phyloP scores from a whole-genome alignment of 2,113 vertebrate species.

The Procavia capensis region DNA sequence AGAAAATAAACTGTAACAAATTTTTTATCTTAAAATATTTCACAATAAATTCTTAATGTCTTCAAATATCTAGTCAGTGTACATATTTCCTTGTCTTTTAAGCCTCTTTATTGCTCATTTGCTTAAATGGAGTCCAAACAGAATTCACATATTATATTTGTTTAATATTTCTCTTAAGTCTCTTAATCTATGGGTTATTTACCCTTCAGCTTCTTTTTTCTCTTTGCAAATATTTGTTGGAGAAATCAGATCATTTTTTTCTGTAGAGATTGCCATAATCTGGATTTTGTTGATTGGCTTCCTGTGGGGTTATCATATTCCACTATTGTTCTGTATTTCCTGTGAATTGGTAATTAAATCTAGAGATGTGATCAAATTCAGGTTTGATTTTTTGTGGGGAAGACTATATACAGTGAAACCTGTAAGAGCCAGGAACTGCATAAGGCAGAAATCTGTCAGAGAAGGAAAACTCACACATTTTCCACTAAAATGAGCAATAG shows the following conservation, averaged over 20 bases:
- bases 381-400: background rate
- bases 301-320: conserved; percentile 47
- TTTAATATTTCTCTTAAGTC: background rate
- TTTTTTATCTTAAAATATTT: conserved; percentile 13
- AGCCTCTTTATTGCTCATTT: background rate
- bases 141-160: background rate
- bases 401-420: background rate
- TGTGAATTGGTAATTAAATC: conserved; percentile 8
- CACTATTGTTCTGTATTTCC: conserved; percentile 23
- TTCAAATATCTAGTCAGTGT: background rate
- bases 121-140: background rate
- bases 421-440: no score
- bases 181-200: conserved; percentile 26
- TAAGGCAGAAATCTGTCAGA: background rate
- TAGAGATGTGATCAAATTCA: conserved; percentile 21
- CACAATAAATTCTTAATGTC: background rate
- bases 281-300: conserved; percentile 39
- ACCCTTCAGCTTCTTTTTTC: background rate
- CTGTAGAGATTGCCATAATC: background rate
- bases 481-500: no score
- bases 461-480: no score
- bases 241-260: conserved; percentile 23
- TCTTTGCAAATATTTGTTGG: conserved; percentile 15
- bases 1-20: background rate
- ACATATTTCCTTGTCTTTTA: background rate